Evolutionary conservation across 2,797 vertebrate genomes (phyloP).

Genomic region (Clamator glandarius): DNA sequence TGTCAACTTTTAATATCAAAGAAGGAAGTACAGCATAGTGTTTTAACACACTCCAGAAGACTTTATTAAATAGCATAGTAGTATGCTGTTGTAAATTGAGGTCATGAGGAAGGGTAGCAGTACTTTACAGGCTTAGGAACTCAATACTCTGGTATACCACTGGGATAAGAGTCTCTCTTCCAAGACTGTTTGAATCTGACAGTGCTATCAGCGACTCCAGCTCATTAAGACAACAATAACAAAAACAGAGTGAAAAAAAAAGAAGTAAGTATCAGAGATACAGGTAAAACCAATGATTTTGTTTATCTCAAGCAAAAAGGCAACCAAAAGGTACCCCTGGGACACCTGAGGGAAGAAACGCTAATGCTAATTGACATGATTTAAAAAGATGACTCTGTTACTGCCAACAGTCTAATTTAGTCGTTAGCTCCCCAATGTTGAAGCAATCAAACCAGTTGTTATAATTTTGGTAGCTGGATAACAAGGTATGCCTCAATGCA

Average conservation of each 20-base stretch:
- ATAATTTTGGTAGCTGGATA: constrained; percentile 52
- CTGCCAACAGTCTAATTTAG: constrained; percentile 74
- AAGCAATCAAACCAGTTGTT: constrained; percentile 64
- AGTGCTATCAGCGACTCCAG: background rate
- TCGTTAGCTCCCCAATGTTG: constrained; percentile 68
- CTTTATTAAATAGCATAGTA: background rate
- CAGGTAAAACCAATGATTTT: constrained; percentile 62
- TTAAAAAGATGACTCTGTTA: constrained; percentile 73
- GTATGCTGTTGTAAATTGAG: background rate
- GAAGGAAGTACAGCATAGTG: constrained; percentile 20
- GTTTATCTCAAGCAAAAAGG: constrained; percentile 72
- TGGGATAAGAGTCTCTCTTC: background rate
- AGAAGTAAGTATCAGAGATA: background rate
- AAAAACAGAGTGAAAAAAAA: background rate
- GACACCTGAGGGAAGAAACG: constrained; percentile 70
- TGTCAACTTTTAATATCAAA: constrained; percentile 53
- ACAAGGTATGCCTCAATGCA: constrained; percentile 19
- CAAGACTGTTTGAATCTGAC: background rate
- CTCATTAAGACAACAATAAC: constrained; percentile 23
- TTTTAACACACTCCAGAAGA: constrained; percentile 18
- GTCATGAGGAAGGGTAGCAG: background rate
- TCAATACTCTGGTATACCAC: background rate
- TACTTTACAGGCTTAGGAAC: background rate
- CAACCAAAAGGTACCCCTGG: constrained; percentile 60
- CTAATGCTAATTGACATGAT: constrained; percentile 77